Evolutionary conservation across 1,140 invertebrate genomes (phyloP), one percentile per base, ranked within the genome.

Genomic region (Dendrolimus punctatus): DNA sequence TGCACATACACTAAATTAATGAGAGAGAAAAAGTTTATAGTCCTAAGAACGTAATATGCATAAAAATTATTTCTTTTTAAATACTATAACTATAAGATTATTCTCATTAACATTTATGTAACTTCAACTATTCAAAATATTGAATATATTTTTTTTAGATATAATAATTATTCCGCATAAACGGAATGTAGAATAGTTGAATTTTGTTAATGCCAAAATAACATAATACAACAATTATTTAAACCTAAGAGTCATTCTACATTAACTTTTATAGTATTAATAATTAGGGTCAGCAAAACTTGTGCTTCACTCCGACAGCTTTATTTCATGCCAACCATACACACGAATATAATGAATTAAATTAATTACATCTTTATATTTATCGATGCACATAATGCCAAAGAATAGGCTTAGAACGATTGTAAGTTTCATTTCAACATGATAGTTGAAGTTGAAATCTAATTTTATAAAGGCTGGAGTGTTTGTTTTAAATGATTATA

Each of bases 1-100:
- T 81, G 71, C 75, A 82, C 76, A 65, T 77, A 76, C 67, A 81
- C 78, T 78, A 85, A 85, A 82, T 73, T 71, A 80, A 68, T 66
- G 51, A 68, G 49, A 49, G 38, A 55, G 7, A 37, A 46, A 46
- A 37, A 49, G 51, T 48, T 23, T 23, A 23, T 23, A 23, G 23
- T 23, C 23, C 23, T 60, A 60, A 46, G 23, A 60, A 60, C 54
- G 46, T 6, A 56, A n/a, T 50, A 51, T 51, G 42, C 53, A 55
- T 55, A 41, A 50, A 51, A 51, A 51, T 50, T 45, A 49, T 10
- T 46, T 6, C 4, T 46, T 46, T 36, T 46, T 23, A 8, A 46
- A 46, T 46, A 46, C 4, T 46, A 46, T 36, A 46, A 73, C 71
- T 49, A 67, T 68, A 71, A 57, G 53, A 53, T 72, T 64, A 68